These are phyloP conservation scores for Benthosema pterotum DNA, from an alignment of 2,797 vertebrate genomes.

Conservation along the genomic window DNA sequence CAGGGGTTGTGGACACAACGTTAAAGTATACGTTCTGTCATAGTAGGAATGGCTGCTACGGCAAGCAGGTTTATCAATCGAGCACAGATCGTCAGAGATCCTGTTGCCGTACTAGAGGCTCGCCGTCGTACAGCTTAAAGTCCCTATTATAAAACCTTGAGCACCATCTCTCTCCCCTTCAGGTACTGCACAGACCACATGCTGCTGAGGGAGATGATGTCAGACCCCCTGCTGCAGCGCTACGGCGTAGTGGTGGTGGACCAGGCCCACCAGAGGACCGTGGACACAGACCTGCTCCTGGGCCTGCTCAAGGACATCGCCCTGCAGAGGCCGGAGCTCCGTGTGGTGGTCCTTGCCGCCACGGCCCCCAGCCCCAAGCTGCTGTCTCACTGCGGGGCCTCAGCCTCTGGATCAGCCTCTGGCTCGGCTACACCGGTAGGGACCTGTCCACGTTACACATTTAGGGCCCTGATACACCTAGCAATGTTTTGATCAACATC, in stretches of 20 bases:
- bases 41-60: too few relatives aligned
- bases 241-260: conserved; percentile 87
- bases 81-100: too few relatives aligned
- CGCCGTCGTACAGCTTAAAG: too few relatives aligned
- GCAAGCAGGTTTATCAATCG: too few relatives aligned
- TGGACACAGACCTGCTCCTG: conserved; percentile 84
- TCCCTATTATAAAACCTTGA: too few relatives aligned
- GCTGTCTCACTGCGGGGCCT: conserved; percentile 65
- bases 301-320: conserved; percentile 84
- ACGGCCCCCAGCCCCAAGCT: conserved; percentile 66
- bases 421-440: too few relatives aligned
- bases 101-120: too few relatives aligned
- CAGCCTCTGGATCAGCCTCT: neutral
- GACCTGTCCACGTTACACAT: too few relatives aligned
- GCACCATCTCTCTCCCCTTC: neutral
- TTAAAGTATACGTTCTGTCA: too few relatives aligned
- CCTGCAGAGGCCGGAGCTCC: conserved; percentile 82
- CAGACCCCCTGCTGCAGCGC: conserved; percentile 81
- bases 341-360: conserved; percentile 81
- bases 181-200: conserved; percentile 89
- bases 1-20: too few relatives aligned
- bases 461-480: too few relatives aligned
- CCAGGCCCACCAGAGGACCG: conserved; percentile 85
- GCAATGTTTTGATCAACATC: too few relatives aligned
- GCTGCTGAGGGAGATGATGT: conserved; percentile 91